These are phyloP conservation scores for Limnephilus auricula DNA, from an alignment of 2,888 invertebrate species.

Conservation along the genomic window DNA sequence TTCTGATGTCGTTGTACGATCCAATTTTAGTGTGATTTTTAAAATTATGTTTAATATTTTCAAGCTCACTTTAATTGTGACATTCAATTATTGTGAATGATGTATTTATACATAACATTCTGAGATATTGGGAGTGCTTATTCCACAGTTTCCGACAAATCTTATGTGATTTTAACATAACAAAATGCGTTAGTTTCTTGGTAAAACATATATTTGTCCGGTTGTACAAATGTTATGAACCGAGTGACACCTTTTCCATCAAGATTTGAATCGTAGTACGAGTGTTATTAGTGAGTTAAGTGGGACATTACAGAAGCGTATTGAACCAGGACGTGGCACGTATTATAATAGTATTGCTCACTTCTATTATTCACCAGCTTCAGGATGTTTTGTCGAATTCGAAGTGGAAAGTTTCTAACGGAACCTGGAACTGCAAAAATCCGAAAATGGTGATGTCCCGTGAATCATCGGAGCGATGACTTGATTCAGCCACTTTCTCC, in stretches of 20 bases:
- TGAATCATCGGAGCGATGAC: slow-evolving; percentile 30
- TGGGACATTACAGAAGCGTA: not conserved
- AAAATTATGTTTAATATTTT: too few species aligned
- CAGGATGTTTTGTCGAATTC: not conserved
- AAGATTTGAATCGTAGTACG: not conserved
- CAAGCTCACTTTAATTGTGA: too few species aligned
- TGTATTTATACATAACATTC: too few species aligned
- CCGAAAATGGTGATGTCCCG: slow-evolving; percentile 10
- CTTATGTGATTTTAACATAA: too few species aligned
- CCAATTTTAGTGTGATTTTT: too few species aligned
- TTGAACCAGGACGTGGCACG: not conserved
- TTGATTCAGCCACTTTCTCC: slow-evolving; percentile 17
- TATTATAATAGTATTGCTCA: not conserved
- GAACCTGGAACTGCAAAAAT: slow-evolving; percentile 3
- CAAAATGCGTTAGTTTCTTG: too few species aligned
- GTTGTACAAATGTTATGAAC: not conserved
- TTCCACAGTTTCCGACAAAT: too few species aligned
- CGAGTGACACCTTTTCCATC: not conserved
- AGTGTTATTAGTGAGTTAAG: not conserved
- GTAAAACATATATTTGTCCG: not conserved
- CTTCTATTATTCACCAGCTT: not conserved
- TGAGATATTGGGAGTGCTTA: too few species aligned
- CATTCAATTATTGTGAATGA: too few species aligned
- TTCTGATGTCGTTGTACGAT: too few species aligned
- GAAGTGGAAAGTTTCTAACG: slow-evolving; percentile 19